A percentile compares a stretch with the other conserved stretches of the same genome.
phyloP scores from a whole-genome alignment of 2,797 vertebrate species.

The Sebastiscus albofasciatus region DNA sequence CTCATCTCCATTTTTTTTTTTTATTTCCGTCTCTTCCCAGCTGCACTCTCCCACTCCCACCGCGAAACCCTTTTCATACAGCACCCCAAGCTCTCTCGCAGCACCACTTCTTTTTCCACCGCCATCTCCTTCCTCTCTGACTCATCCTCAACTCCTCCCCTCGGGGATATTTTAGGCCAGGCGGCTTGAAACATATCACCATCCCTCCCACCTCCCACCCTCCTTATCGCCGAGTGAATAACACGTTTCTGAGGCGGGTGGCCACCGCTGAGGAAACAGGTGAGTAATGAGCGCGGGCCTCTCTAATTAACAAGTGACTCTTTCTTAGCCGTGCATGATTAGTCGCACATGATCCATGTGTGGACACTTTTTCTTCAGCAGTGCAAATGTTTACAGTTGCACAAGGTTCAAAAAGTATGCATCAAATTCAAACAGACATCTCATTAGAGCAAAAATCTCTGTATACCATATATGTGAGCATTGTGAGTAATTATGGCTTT shows the following conservation, averaged over 20 bases:
- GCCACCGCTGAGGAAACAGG: constrained; percentile 69
- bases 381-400: constrained; percentile 38
- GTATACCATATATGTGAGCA: constrained; percentile 15
- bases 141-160: constrained; percentile 46
- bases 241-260: constrained; percentile 16
- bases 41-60: neutral
- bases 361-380: constrained; percentile 64
- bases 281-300: constrained; percentile 73
- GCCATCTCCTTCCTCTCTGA: constrained; percentile 46
- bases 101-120: neutral
- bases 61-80: neutral
- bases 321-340: constrained; percentile 72
- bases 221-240: constrained; percentile 17
- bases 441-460: constrained; percentile 43
- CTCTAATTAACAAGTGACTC: constrained; percentile 80
- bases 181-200: constrained; percentile 29
- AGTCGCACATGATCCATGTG: constrained; percentile 41
- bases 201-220: constrained; percentile 21
- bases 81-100: constrained; percentile 8
- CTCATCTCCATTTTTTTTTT: neutral
- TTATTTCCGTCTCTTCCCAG: neutral
- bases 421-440: constrained; percentile 29
- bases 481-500: constrained; percentile 65
- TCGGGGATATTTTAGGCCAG: constrained; percentile 44
- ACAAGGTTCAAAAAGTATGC: neutral